Conservation (phyloP, 2,113 vertebrate genomes). For the Chitala chitala region DNA sequence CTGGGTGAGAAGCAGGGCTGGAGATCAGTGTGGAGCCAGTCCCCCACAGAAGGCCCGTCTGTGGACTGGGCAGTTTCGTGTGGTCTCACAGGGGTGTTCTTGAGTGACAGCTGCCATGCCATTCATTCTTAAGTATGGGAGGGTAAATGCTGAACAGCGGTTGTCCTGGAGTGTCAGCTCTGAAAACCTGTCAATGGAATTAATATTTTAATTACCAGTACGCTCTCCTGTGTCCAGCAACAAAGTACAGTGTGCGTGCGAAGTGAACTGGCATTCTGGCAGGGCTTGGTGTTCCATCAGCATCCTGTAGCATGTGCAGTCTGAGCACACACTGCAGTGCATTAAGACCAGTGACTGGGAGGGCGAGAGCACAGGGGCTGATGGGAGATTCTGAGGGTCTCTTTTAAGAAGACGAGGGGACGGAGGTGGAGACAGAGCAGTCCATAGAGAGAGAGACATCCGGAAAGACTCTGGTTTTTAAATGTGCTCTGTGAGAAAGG, state of each 20-base stretch:
- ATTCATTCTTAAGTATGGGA: too few relatives aligned
- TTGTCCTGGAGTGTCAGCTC: too few relatives aligned
- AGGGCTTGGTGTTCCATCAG: slow-evolving; percentile 57
- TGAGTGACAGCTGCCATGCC: too few relatives aligned
- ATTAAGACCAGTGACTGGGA: slow-evolving; percentile 40
- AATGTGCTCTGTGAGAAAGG: slow-evolving; percentile 26
- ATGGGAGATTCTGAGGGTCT: slow-evolving; percentile 38
- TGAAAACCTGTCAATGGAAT: too few relatives aligned
- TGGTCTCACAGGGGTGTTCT: too few relatives aligned
- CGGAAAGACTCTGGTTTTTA: slow-evolving; percentile 46
- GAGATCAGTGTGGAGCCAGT: too few relatives aligned
- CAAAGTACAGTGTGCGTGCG: slow-evolving; percentile 45
- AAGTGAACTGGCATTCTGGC: slow-evolving; percentile 48
- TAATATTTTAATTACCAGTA: too few relatives aligned
- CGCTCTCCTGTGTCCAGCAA: too few relatives aligned
- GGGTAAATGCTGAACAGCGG: too few relatives aligned
- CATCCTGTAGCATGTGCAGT: slow-evolving; percentile 47
- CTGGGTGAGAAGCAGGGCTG: too few relatives aligned
- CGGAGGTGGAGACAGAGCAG: slow-evolving; percentile 50
- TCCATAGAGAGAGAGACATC: slow-evolving; percentile 43
- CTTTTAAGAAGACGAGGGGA: slow-evolving; percentile 41
- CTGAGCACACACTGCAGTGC: slow-evolving; percentile 54
- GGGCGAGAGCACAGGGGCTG: slow-evolving; percentile 30
- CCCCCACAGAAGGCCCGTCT: too few relatives aligned
- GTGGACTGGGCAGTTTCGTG: too few relatives aligned